These are phyloP conservation scores for Campoplex nolae DNA, from an alignment of 2,888 invertebrate species.

Conservation along the genomic window DNA sequence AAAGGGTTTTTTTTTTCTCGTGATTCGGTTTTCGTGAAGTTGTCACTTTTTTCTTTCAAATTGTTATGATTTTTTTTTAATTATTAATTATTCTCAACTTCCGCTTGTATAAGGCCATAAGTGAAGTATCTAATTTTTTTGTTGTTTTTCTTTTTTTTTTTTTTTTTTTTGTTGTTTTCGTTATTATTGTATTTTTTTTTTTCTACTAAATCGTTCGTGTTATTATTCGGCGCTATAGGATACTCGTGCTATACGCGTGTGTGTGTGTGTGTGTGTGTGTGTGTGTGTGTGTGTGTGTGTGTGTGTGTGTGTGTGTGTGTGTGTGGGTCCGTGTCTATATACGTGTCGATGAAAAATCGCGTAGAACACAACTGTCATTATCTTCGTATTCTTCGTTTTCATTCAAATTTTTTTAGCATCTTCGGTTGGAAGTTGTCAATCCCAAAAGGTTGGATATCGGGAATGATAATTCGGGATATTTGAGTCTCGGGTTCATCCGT, in stretches of 20 bases:
- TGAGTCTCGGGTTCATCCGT: conserved; percentile 61
- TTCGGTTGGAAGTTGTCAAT: background rate
- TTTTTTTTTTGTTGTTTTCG: conserved; percentile 24
- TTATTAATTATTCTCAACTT: conserved; percentile 70
- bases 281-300: conserved; percentile 64
- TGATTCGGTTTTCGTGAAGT: conserved; percentile 58
- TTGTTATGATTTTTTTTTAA: conserved; percentile 23
- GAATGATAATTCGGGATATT: background rate
- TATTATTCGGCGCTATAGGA: conserved; percentile 69
- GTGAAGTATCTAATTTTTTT: conserved; percentile 79
- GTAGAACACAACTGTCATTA: background rate
- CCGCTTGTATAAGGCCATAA: conserved; percentile 81
- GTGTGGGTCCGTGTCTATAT: conserved; percentile 18
- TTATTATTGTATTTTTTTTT: conserved; percentile 11
- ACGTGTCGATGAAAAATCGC: conserved; percentile 49
- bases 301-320: conserved; percentile 63
- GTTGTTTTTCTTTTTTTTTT: conserved; percentile 5
- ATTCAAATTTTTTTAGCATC: background rate
- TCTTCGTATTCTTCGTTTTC: background rate
- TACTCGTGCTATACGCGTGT: conserved; percentile 47
- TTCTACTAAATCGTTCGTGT: conserved; percentile 45
- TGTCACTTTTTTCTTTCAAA: conserved; percentile 25
- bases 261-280: conserved; percentile 63
- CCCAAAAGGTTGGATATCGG: background rate
- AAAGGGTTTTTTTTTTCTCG: conserved; percentile 48